phyloP scores from a whole-genome alignment of 1,140 invertebrate genomes.

The Drosophila kohkoa region DNA sequence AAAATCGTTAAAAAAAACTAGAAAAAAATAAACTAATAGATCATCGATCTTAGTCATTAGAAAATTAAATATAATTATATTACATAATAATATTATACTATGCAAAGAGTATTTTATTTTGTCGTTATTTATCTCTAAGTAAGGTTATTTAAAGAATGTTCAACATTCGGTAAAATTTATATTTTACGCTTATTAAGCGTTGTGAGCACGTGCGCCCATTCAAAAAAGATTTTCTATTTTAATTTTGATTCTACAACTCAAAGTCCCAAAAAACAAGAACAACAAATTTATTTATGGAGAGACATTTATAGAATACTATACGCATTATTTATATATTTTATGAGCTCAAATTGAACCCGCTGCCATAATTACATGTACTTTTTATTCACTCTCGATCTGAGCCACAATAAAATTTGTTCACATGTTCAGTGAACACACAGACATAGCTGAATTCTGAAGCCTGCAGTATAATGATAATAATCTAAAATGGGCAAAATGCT shows the following conservation, averaged over 20 bases:
- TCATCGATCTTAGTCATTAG: too few relatives aligned
- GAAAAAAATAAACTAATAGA: too few relatives aligned
- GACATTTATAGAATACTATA: conserved; percentile 20
- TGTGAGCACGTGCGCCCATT: conserved; percentile 33
- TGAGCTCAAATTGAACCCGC: conserved; percentile 35
- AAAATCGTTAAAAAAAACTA: too few relatives aligned
- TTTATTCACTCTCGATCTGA: conserved; percentile 63
- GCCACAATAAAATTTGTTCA: conserved; percentile 27
- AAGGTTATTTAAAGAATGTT: not conserved
- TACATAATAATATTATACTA: too few relatives aligned
- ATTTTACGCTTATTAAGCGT: conserved; percentile 15
- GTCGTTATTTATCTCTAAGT: not conserved
- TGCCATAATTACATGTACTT: conserved; percentile 64
- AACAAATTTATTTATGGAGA: conserved; percentile 17
- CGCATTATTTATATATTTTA: conserved; percentile 31
- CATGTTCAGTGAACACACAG: conserved; percentile 17
- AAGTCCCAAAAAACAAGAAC: conserved; percentile 9
- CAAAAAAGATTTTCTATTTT: conserved; percentile 36
- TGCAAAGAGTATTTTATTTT: too few relatives aligned
- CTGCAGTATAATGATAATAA: not conserved
- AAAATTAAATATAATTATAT: too few relatives aligned
- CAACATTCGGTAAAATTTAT: not conserved
- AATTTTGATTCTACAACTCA: not conserved
- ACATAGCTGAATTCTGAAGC: conserved; percentile 42
- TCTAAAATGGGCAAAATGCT: not conserved